Evolutionary conservation across 2,113 vertebrate genomes (phyloP), one percentile per base, ranked within the genome.

Genomic region (Ictalurus punctatus): DNA sequence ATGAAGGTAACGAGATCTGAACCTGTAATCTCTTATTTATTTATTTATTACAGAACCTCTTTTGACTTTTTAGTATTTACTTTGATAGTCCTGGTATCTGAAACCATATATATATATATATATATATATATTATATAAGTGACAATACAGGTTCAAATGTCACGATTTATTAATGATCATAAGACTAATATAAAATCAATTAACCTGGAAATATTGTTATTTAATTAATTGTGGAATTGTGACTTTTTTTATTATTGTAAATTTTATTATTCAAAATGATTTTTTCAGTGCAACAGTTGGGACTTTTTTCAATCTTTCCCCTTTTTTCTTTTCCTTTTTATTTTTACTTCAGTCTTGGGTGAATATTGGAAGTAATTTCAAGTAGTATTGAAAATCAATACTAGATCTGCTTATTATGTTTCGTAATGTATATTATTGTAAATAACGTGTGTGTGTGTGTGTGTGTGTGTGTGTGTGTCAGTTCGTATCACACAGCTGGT

Each of bases 401-500:
- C 34, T 34, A 74, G 6, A n/a, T 79, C 40, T 52, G 76, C 16
- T 23, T 40, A 19, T 37, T 71, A 7, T 73, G 69, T 73, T 14
- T 44, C 3, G 25, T 48, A 44, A 52, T 52, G 48, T 76, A 14
- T 52, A 48, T 25, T 5, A 10, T 54, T 54, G 12, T 54, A n/a
- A 58, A 10, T 30, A 30, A n/a, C 12, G 1, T n/a, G 44, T 40
- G 34, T 71, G 1, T 73, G 34, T 34, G 1, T 73, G 67, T 71
- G 12, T 52, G 44, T 40, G 34, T 85, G 2, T 88, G 3, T 83
- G 56, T 89, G 37, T 79, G 16, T 71, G 21, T 67, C 30, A 98
- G 98, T 95, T 48, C 96, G 96, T 0, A 97, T 98, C 90, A 97
- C 95, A 3, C 97, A 97, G 92, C 92, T 98, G 89, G 96, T 98